Percentiles rank a stretch among this genome's conserved stretches.
Evolutionary conservation across 2,888 invertebrate genomes (phyloP).

Genomic region (Athalia cordata): DNA sequence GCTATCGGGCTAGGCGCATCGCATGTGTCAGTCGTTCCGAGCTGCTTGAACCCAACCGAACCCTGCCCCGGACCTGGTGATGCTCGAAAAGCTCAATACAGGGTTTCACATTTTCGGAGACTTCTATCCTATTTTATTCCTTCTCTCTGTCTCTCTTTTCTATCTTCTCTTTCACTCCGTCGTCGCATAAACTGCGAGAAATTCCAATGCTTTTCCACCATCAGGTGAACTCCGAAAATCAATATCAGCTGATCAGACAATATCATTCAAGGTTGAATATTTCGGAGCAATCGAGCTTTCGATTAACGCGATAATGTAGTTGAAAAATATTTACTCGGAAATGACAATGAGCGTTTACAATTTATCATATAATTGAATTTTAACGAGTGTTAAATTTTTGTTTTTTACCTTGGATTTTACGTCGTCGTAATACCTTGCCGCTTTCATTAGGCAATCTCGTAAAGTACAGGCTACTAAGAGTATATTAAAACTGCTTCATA

Average conservation of each 20-base stretch:
- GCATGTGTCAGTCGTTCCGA: conserved; percentile 35
- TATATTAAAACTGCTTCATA: conserved; percentile 17
- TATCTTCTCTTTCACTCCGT: background rate
- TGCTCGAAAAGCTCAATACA: conserved; percentile 24
- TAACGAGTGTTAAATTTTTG: background rate
- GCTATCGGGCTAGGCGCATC: conserved; percentile 50
- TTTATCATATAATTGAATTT: conserved; percentile 1
- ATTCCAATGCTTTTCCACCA: background rate
- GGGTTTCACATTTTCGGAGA: conserved; percentile 39
- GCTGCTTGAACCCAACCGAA: conserved; percentile 16
- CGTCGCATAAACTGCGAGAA: conserved; percentile 5
- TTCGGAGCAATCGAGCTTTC: too few relatives aligned
- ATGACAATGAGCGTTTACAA: background rate
- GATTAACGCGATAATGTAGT: too few relatives aligned
- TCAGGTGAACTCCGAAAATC: background rate
- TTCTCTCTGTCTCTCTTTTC: background rate
- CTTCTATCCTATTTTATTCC: conserved; percentile 35
- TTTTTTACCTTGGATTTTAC: conserved; percentile 1
- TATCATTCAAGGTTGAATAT: too few relatives aligned
- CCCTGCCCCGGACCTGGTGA: conserved; percentile 38
- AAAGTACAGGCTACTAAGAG: conserved; percentile 30
- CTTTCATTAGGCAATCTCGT: conserved; percentile 27
- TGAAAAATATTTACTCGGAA: background rate
- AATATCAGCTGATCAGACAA: background rate
- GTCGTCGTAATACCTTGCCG: background rate